Conservation (phyloP, 2,113 vertebrate species). For the Mesoclemmys tuberculata region DNA sequence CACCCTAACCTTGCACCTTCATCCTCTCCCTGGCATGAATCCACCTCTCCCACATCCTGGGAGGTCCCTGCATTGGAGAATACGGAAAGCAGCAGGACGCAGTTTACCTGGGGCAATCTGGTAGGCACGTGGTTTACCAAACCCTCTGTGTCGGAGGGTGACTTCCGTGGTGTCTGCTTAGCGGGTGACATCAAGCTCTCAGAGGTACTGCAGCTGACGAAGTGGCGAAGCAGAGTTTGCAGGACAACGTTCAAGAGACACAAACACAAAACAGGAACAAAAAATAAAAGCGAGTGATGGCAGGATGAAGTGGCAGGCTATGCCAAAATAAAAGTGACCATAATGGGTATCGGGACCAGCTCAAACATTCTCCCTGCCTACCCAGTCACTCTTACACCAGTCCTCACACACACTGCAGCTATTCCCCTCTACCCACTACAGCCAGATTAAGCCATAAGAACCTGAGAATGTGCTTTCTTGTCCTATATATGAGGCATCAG, state of each 20-base stretch:
- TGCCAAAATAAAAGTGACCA: constrained; percentile 67
- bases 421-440: neutral
- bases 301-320: constrained; percentile 50
- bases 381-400: neutral
- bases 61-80: neutral
- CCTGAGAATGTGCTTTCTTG: neutral
- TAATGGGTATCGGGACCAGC: constrained; percentile 25
- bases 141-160: constrained; percentile 87
- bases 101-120: constrained; percentile 91
- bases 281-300: constrained; percentile 63
- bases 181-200: constrained; percentile 89
- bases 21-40: neutral
- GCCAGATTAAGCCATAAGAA: neutral
- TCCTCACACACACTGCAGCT: neutral
- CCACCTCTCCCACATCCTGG: neutral
- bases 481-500: neutral
- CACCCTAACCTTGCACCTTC: constrained; percentile 4
- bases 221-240: constrained; percentile 73
- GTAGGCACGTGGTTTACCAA: constrained; percentile 87
- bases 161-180: constrained; percentile 89
- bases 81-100: constrained; percentile 21
- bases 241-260: constrained; percentile 74
- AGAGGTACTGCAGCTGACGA: constrained; percentile 89
- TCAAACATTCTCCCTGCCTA: constrained; percentile 48
- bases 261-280: constrained; percentile 45